A percentile compares a stretch with the other conserved stretches of the same genome.
Conservation (phyloP, 2,888 invertebrate genomes). For the Eurytoma californica region DNA sequence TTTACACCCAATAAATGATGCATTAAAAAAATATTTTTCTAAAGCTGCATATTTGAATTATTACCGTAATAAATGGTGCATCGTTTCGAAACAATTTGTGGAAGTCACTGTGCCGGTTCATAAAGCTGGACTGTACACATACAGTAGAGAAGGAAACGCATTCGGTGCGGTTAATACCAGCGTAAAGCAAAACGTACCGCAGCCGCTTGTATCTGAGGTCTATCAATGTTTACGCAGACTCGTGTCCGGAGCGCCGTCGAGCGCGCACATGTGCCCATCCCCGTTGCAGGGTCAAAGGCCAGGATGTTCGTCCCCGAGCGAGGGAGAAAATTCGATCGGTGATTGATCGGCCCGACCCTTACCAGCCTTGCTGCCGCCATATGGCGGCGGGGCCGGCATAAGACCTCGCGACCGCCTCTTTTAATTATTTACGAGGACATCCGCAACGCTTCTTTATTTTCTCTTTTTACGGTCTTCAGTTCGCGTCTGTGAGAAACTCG, state of each 20-base stretch:
- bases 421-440: not conserved
- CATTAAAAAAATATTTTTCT: no score
- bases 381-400: no score
- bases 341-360: slow-evolving; percentile 25
- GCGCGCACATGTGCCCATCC: not conserved
- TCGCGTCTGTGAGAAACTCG: no score
- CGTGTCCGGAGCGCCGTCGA: not conserved
- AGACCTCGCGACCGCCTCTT: not conserved
- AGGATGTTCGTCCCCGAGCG: not conserved
- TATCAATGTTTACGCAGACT: slow-evolving; percentile 45
- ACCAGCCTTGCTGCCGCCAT: no score
- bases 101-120: no score
- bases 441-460: not conserved
- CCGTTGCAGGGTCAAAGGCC: slow-evolving; percentile 7
- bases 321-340: slow-evolving; percentile 29
- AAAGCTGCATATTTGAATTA: no score
- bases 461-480: no score
- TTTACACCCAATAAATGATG: no score
- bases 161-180: slow-evolving; percentile 23
- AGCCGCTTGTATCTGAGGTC: slow-evolving; percentile 13
- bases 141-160: not conserved
- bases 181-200: slow-evolving; percentile 27
- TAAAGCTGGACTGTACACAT: no score
- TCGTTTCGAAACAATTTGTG: no score
- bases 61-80: no score